Percentiles rank a stretch among this genome's conserved stretches.
Conservation (phyloP, 2,888 invertebrate species). For the Hydropsyche betteni region DNA sequence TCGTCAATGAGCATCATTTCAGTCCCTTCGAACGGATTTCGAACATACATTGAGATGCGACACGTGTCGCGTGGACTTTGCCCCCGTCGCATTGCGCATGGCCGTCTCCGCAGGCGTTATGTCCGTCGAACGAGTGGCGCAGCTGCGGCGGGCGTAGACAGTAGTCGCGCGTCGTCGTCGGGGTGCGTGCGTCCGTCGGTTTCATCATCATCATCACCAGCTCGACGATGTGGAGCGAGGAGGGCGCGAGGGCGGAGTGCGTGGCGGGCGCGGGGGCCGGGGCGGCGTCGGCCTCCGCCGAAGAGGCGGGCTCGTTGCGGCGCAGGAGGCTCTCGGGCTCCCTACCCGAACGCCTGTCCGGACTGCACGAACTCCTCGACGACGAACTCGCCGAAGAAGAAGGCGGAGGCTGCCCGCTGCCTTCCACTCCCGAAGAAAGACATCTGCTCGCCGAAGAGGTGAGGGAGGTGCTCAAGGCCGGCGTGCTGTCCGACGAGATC, state of each 20-base stretch:
- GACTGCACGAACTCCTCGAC: constrained; percentile 60
- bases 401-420: constrained; percentile 84
- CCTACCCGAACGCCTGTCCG: constrained; percentile 54
- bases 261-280: constrained; percentile 62
- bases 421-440: constrained; percentile 87
- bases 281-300: constrained; percentile 59
- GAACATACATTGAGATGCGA: too few relatives aligned
- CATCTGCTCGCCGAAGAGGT: constrained; percentile 85
- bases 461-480: constrained; percentile 86
- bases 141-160: not conserved
- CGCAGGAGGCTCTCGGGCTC: constrained; percentile 9
- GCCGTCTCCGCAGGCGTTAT: not conserved
- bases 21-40: too few relatives aligned
- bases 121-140: not conserved
- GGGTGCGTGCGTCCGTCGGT: not conserved
- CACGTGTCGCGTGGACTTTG: constrained; percentile 14
- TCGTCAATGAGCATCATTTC: too few relatives aligned
- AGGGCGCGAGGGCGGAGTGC: constrained; percentile 62
- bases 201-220: constrained; percentile 51
- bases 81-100: not conserved
- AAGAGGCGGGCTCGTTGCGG: constrained; percentile 57
- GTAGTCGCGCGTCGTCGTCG: not conserved
- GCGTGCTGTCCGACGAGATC: constrained; percentile 84
- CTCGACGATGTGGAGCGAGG: constrained; percentile 62
- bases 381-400: constrained; percentile 74